Base-by-base conservation (phyloP, 2,113 vertebrate genomes). In the Burhinus oedicnemus region DNA sequence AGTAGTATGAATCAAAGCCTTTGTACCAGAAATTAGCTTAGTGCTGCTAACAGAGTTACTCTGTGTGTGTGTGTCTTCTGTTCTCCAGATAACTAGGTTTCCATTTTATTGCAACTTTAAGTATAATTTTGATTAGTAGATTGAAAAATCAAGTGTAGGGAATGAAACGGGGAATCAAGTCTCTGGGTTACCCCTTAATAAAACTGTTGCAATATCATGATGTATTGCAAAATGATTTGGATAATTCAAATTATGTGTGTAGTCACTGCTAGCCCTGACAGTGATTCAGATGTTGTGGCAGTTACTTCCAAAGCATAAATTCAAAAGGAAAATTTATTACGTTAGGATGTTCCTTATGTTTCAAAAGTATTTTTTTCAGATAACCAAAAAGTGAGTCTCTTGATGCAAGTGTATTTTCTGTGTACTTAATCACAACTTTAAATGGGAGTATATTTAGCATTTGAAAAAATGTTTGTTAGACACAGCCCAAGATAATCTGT, bases 261-360 rank as follows among this genome's bases (percentile, higher is more conserved):
- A 30, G 55, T 22, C 34, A 12, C 13, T 32, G 49, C 49, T 17
- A 22, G 45, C 49, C n/a, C 57, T 16, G 26, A 12, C 8, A 4
- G 32, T 3, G 25, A 18, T n/a, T 32, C n/a, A 2, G 52, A 1
- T 30, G 42, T 27, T 3, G 1, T 12, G 10, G 55, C 44, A 38
- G 36, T 29, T 71, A 9, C 34, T 66, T 72, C 16, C 34, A 20
- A 19, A 70, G 54, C 36, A 7, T 36, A 57, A 47, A 26, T 9
- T 9, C 27, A 58, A 16, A 25, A 25, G 23, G 51, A 54, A 32
- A 75, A 79, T 38, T 15, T 25, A 18, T 36, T 20, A 5, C 7
- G 27, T 44, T 80, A 12, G 32, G 9, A 17, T 60, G 12, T 27
- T 55, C 51, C 34, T 70, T 70, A 8, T 11, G 19, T 51, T 68